phyloP scores from a whole-genome alignment of 2,797 vertebrate species.

The Podargus strigoides region DNA sequence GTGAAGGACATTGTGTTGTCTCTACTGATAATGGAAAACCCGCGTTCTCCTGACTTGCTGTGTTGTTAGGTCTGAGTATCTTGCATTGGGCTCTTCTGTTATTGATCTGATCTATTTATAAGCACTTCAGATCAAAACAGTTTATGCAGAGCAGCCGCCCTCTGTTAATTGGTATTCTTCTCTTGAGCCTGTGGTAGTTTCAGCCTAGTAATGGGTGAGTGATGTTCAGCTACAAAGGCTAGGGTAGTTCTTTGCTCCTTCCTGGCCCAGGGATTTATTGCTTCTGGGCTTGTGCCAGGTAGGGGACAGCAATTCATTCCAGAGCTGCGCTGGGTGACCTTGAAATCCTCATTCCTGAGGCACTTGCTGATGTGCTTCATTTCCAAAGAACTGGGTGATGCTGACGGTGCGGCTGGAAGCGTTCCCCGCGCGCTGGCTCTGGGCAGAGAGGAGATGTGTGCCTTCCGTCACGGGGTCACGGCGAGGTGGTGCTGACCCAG shows the following conservation, averaged over 20 bases:
- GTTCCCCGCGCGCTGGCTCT: neutral
- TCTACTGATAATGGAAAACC: neutral
- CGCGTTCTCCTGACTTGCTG: neutral
- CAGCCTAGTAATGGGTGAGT: neutral
- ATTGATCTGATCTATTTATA: constrained; percentile 7
- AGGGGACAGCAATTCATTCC: neutral
- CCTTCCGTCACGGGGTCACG: rapidly evolving
- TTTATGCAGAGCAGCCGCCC: neutral
- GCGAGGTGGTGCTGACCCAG: neutral
- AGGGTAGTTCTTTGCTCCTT: neutral
- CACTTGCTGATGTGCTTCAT: neutral
- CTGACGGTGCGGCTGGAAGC: neutral
- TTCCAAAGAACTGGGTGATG: neutral
- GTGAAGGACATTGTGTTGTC: neutral
- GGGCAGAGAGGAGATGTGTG: neutral
- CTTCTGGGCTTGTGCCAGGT: neutral
- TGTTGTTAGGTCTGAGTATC: neutral
- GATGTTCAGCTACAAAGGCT: neutral
- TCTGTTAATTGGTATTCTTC: neutral
- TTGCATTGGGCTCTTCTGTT: neutral
- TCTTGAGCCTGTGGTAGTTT: neutral
- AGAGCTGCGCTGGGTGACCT: neutral
- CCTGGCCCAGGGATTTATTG: neutral
- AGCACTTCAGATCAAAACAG: neutral
- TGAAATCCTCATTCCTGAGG: neutral